A percentile compares a stretch with the other conserved stretches of the same genome.
These are phyloP conservation scores for Rhinolophus ferrumequinum DNA, from an alignment of 2,113 vertebrate species.

Conservation along the genomic window DNA sequence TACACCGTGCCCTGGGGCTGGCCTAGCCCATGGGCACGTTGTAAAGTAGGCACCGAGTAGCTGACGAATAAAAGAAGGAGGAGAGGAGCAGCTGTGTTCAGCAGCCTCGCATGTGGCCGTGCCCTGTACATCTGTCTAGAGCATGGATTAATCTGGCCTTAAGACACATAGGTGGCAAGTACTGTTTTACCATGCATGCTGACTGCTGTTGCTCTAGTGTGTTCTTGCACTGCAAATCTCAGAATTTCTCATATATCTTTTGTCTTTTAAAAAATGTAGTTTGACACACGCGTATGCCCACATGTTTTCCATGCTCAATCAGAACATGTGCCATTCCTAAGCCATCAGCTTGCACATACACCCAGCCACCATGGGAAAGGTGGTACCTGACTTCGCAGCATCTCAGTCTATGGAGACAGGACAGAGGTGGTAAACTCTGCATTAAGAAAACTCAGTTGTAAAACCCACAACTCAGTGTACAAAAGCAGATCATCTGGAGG, in stretches of 20 bases:
- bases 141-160: background rate
- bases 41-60: background rate
- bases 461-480: background rate
- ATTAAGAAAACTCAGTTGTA: background rate
- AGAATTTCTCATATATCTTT: constrained; percentile 20
- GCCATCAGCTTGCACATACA: background rate
- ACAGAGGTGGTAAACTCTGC: background rate
- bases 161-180: constrained; percentile 32
- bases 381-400: background rate
- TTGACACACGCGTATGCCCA: constrained; percentile 49
- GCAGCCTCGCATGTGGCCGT: background rate
- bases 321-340: constrained; percentile 1
- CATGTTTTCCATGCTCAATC: constrained; percentile 48
- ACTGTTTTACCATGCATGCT: background rate
- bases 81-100: background rate
- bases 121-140: constrained; percentile 28
- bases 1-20: too few relatives aligned
- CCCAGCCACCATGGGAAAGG: background rate
- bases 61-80: background rate
- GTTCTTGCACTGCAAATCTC: background rate
- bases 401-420: background rate
- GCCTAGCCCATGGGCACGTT: too few relatives aligned
- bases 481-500: background rate
- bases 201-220: background rate
- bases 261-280: constrained; percentile 48